These are phyloP conservation scores for Calonectris borealis DNA, from an alignment of 2,113 vertebrate species.

Conservation along the genomic window DNA sequence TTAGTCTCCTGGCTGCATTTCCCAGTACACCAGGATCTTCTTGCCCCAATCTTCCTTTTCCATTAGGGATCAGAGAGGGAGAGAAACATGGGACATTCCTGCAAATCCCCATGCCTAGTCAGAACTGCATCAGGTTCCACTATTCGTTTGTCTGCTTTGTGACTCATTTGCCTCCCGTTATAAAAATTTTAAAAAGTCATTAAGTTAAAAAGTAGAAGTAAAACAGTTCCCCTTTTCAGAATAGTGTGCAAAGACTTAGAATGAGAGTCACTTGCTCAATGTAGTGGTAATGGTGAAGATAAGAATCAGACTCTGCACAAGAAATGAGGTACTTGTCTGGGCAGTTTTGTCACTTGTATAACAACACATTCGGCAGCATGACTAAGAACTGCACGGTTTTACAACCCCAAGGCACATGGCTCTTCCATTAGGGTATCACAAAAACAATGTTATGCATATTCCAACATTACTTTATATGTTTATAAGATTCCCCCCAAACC, in stretches of 20 bases:
- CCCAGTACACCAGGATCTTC: neutral
- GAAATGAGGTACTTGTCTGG: neutral
- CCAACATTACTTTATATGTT: neutral
- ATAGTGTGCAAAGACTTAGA: neutral
- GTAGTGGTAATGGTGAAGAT: neutral
- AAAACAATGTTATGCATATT: neutral
- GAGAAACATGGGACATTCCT: neutral
- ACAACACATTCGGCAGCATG: fast-evolving
- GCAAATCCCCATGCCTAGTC: neutral
- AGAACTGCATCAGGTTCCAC: neutral
- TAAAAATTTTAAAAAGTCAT: neutral
- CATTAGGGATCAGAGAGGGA: neutral
- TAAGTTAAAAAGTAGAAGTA: neutral
- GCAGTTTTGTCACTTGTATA: neutral
- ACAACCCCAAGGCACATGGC: neutral
- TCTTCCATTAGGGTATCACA: neutral
- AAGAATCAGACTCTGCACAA: neutral
- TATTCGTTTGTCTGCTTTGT: neutral
- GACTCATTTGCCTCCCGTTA: neutral
- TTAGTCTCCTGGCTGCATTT: neutral
- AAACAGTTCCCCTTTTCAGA: neutral
- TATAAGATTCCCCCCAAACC: neutral
- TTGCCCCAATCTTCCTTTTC: neutral
- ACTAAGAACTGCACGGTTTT: neutral
- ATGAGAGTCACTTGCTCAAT: neutral